These are phyloP conservation scores for Philereme vetulata DNA, from an alignment of 2,888 invertebrate species.

Conservation along the genomic window DNA sequence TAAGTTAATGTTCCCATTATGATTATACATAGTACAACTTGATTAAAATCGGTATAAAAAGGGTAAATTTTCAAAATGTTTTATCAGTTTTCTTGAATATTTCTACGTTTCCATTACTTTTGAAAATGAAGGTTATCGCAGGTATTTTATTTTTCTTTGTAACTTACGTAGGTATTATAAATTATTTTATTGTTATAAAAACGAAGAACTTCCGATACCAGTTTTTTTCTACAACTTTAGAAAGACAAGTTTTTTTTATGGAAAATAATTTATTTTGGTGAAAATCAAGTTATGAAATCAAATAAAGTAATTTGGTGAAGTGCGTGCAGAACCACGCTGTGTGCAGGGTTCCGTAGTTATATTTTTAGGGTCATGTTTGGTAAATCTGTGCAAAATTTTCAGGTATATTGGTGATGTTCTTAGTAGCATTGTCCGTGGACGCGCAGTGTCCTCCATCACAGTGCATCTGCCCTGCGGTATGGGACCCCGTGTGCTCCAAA, in stretches of 20 bases:
- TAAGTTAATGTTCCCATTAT: constrained; percentile 7
- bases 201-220: no score
- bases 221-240: no score
- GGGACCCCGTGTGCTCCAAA: constrained; percentile 10
- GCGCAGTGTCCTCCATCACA: neutral
- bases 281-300: no score
- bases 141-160: neutral
- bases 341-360: no score
- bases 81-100: neutral
- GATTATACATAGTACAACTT: neutral
- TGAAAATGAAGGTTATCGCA: constrained; percentile 7
- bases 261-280: no score
- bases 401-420: constrained; percentile 3
- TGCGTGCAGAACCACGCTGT: no score
- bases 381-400: neutral
- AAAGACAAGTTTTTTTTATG: no score
- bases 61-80: neutral
- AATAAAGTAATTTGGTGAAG: no score
- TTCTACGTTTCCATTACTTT: neutral
- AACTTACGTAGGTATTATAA: no score
- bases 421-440: neutral
- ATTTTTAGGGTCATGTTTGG: no score
- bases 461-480: neutral
- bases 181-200: no score
- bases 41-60: neutral